A percentile compares a stretch with the other conserved stretches of the same genome.
Evolutionary conservation across 1,140 invertebrate species (phyloP).

Genomic region (Zaprionus lachaisei): DNA sequence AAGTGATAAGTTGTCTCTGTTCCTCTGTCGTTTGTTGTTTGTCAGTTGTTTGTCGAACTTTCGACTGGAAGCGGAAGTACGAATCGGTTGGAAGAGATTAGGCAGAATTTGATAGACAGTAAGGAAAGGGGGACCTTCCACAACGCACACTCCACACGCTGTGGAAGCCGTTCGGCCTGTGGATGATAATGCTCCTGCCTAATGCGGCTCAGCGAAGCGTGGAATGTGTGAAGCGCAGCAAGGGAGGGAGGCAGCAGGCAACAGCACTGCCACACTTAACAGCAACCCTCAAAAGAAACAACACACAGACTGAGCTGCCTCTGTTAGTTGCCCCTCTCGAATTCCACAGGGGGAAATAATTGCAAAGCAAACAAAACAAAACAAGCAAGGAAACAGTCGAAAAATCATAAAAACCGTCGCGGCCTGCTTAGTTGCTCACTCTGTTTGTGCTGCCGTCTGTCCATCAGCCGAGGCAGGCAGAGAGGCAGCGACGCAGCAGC

Average conservation of each 20-base stretch:
- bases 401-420: slow-evolving; percentile 71
- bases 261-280: slow-evolving; percentile 24
- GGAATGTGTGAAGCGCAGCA: slow-evolving; percentile 32
- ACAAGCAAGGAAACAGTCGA: slow-evolving; percentile 23
- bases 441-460: slow-evolving; percentile 48
- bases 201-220: slow-evolving; percentile 50
- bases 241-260: slow-evolving; percentile 2
- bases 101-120: background rate
- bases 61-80: slow-evolving; percentile 41
- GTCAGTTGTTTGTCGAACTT: slow-evolving; percentile 68
- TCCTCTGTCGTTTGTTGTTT: slow-evolving; percentile 11
- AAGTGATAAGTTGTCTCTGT: slow-evolving; percentile 71
- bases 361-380: slow-evolving; percentile 60
- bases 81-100: slow-evolving; percentile 1
- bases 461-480: slow-evolving; percentile 32
- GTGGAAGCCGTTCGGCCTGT: slow-evolving; percentile 53
- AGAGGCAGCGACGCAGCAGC: slow-evolving; percentile 31
- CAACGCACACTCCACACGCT: slow-evolving; percentile 63
- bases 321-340: slow-evolving; percentile 36
- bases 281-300: slow-evolving; percentile 46
- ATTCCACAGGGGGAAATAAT: slow-evolving; percentile 71
- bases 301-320: background rate
- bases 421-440: slow-evolving; percentile 54
- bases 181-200: slow-evolving; percentile 60
- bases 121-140: background rate